These are phyloP conservation scores for Phainopepla nitens DNA, from an alignment of 2,113 vertebrate species.

Conservation along the genomic window DNA sequence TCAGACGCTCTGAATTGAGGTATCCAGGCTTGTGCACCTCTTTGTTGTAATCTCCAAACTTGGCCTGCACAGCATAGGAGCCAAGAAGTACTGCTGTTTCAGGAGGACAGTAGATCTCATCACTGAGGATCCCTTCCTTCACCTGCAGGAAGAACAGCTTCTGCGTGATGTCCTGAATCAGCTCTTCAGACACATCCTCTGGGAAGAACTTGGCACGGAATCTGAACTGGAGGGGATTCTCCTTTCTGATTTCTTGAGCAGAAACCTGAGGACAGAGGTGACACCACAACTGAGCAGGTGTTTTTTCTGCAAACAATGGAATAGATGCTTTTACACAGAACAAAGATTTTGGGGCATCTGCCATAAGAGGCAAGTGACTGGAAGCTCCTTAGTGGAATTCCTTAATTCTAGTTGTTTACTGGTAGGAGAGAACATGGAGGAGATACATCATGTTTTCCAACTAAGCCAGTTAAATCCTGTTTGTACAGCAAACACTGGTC, in stretches of 20 bases:
- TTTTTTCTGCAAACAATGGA: neutral
- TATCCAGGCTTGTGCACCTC: conserved; percentile 86
- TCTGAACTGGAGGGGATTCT: conserved; percentile 91
- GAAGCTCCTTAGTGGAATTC: neutral
- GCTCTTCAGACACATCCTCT: conserved; percentile 90
- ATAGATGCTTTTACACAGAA: neutral
- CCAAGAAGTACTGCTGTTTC: conserved; percentile 95
- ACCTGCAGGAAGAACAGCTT: conserved; percentile 97
- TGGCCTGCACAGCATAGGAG: conserved; percentile 94
- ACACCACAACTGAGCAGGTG: neutral
- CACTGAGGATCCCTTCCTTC: conserved; percentile 89
- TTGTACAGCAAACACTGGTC: neutral
- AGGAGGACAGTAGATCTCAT: conserved; percentile 93
- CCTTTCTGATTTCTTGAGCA: conserved; percentile 90
- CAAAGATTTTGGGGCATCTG: neutral
- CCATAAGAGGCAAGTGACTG: neutral
- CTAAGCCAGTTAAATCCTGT: neutral
- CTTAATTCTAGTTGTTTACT: neutral
- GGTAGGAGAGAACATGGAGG: neutral
- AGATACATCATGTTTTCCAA: neutral
- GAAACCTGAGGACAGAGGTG: conserved; percentile 76
- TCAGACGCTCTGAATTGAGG: conserved; percentile 85
- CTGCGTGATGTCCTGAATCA: conserved; percentile 96
- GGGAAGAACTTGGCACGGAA: conserved; percentile 95
- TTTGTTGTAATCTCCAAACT: conserved; percentile 91